phyloP scores from a whole-genome alignment of 2,888 invertebrate species.

The Chouioia cunea region DNA sequence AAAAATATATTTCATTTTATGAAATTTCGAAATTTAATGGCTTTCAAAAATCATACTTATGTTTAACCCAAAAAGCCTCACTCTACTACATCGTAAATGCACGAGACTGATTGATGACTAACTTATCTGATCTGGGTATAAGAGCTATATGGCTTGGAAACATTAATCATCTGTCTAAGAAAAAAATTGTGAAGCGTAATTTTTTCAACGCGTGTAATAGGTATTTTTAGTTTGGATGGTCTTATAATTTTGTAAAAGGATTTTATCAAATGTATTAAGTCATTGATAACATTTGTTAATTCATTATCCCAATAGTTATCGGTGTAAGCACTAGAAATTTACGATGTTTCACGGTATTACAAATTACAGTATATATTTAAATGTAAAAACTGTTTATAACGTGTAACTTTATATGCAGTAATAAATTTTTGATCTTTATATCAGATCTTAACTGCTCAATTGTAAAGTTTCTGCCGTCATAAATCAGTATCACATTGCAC shows the following conservation, averaged over 20 bases:
- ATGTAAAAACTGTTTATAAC: neutral
- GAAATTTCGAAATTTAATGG: constrained; percentile 23
- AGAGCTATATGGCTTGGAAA: constrained; percentile 13
- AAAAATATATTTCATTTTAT: neutral
- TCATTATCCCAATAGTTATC: no score
- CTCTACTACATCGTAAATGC: constrained; percentile 31
- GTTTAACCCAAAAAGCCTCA: constrained; percentile 35
- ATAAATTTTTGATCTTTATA: constrained; percentile 19
- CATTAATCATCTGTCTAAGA: constrained; percentile 13
- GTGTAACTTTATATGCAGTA: constrained; percentile 7
- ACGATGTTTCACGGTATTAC: no score
- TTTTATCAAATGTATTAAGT: no score
- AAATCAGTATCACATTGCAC: constrained; percentile 14
- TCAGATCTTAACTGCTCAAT: constrained; percentile 26
- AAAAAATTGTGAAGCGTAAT: neutral
- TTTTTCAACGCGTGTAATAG: no score
- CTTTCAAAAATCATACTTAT: constrained; percentile 14
- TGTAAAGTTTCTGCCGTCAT: constrained; percentile 20
- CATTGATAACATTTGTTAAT: no score
- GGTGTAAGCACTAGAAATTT: no score
- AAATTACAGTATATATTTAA: neutral
- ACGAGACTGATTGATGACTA: constrained; percentile 33
- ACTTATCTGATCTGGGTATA: constrained; percentile 4
- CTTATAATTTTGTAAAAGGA: no score
- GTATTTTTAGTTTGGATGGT: no score